A percentile compares a stretch with the other conserved stretches of the same genome.
Conservation (phyloP, 2,113 vertebrate species). For the Pterocles orientalis region DNA sequence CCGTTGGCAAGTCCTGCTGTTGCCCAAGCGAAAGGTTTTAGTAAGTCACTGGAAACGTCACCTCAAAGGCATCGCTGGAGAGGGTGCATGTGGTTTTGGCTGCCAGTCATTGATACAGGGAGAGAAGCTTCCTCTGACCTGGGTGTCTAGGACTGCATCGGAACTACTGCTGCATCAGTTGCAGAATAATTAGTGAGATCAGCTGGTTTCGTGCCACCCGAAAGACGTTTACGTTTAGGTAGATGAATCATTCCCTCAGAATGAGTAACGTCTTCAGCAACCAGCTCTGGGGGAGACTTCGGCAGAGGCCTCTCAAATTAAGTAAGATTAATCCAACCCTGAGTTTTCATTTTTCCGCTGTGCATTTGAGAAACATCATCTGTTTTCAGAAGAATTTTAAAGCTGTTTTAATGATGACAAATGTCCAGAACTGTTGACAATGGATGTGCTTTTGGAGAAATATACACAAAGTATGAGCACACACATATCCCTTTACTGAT, state of each 20-base stretch:
- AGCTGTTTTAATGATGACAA: background rate
- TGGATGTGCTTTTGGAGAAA: background rate
- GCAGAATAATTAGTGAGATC: background rate
- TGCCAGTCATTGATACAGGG: background rate
- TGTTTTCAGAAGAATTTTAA: background rate
- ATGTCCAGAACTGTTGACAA: background rate
- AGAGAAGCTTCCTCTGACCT: background rate
- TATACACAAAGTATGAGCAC: background rate
- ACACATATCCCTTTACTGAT: background rate
- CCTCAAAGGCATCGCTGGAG: background rate
- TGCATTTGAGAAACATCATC: background rate
- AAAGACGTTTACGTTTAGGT: background rate
- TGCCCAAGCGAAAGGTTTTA: background rate
- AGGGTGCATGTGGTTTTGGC: background rate
- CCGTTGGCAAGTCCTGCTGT: background rate
- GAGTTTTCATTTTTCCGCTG: background rate
- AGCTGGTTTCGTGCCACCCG: accelerated
- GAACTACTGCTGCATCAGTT: background rate
- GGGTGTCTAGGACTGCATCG: background rate
- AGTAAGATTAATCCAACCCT: background rate
- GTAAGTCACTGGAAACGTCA: background rate
- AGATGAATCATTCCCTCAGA: background rate
- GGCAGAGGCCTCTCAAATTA: background rate
- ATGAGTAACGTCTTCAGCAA: background rate
- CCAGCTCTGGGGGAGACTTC: background rate